A percentile compares a stretch with the other conserved stretches of the same genome.
phyloP scores from a whole-genome alignment of 1,140 invertebrate genomes.

The Zaprionus ornatus region DNA sequence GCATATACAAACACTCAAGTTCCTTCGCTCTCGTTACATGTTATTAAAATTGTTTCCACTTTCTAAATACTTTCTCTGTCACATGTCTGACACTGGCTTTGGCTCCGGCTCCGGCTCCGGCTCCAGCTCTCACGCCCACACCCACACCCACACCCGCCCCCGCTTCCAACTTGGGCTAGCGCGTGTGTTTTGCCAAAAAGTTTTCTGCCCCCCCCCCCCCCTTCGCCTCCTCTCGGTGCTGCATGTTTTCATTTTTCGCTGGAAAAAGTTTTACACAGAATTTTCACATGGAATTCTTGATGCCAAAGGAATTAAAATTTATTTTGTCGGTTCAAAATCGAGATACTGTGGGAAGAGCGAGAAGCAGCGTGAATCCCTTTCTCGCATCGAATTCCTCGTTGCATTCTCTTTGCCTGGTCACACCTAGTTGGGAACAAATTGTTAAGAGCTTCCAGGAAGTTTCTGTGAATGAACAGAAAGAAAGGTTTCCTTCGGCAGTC shows the following conservation, averaged over 20 bases:
- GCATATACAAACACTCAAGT: neutral
- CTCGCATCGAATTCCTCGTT: neutral
- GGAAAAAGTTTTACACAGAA: neutral
- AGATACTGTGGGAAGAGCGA: neutral
- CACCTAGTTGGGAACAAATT: neutral
- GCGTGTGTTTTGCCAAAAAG: constrained; percentile 1
- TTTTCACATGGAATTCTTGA: constrained; percentile 2
- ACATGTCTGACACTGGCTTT: constrained; percentile 26
- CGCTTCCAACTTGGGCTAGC: neutral
- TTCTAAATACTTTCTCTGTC: constrained; percentile 42
- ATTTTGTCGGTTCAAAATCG: neutral
- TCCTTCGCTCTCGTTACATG: constrained; percentile 21
- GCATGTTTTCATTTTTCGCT: neutral
- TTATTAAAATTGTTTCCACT: constrained; percentile 39
- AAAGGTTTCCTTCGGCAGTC: too few species aligned
- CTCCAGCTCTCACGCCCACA: neutral
- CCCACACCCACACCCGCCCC: too few species aligned
- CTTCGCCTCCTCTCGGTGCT: neutral
- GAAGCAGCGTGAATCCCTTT: neutral
- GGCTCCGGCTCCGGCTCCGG: neutral
- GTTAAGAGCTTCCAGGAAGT: too few species aligned
- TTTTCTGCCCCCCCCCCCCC: neutral
- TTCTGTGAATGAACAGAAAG: too few species aligned
- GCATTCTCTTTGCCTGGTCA: neutral
- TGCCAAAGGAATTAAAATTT: neutral